These are phyloP conservation scores for Sinocyclocheilus maitianheensis DNA, from an alignment of 2,113 vertebrate species.

Conservation along the genomic window DNA sequence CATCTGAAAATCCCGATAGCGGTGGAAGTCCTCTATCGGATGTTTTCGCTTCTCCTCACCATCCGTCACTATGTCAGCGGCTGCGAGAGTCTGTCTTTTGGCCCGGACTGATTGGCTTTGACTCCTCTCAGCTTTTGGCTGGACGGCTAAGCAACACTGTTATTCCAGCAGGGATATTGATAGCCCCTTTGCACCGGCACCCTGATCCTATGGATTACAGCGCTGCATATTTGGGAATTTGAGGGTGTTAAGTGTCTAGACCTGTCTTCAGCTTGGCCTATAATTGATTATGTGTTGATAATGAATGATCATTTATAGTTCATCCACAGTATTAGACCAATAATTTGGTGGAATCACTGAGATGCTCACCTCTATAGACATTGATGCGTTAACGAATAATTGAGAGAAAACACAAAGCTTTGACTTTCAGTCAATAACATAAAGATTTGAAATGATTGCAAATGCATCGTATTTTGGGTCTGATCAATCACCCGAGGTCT, in stretches of 20 bases:
- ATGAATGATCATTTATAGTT: not conserved
- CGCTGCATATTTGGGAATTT: slow-evolving; percentile 19
- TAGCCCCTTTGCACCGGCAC: not conserved
- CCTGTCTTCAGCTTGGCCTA: slow-evolving; percentile 10
- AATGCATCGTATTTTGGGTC: not conserved
- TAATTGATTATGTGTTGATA: not conserved
- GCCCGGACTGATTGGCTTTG: slow-evolving; percentile 5
- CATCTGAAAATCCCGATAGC: not conserved
- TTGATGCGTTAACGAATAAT: not conserved
- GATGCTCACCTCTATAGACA: not conserved
- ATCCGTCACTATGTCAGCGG: not conserved
- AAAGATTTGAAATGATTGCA: slow-evolving; percentile 2
- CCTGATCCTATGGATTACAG: slow-evolving; percentile 13
- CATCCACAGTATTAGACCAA: not conserved
- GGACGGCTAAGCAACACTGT: not conserved
- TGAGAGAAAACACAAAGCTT: not conserved
- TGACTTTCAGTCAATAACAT: not conserved
- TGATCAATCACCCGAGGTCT: not conserved
- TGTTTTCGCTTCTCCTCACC: not conserved
- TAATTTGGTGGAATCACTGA: not conserved
- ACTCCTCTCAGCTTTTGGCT: slow-evolving; percentile 13
- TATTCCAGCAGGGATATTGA: slow-evolving; percentile 29
- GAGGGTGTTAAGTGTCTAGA: slow-evolving; percentile 9
- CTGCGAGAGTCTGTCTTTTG: not conserved
- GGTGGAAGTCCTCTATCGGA: slow-evolving; percentile 1